A percentile compares a stretch with the other conserved stretches of the same genome.
These are phyloP conservation scores for Ataeniobius toweri DNA, from an alignment of 2,797 vertebrate species.

Conservation along the genomic window DNA sequence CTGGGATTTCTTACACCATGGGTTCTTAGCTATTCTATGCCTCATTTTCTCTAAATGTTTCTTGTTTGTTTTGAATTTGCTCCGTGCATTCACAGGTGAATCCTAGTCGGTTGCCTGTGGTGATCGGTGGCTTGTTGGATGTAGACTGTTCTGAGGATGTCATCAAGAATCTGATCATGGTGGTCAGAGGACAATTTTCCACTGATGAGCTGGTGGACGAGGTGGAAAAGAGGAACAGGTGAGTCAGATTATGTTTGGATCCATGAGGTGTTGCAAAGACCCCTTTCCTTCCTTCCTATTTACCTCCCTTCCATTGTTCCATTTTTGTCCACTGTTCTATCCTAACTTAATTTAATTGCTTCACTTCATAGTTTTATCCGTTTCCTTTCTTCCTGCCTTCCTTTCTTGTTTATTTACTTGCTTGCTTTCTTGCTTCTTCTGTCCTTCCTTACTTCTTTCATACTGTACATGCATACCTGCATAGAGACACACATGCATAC, in stretches of 20 bases:
- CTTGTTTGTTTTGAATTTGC: background rate
- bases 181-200: constrained; percentile 96
- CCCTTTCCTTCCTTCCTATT: background rate
- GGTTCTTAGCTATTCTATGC: background rate
- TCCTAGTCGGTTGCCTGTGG: constrained; percentile 95
- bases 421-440: background rate
- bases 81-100: constrained; percentile 84
- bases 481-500: no score
- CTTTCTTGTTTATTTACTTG: background rate
- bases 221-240: constrained; percentile 99
- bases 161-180: constrained; percentile 97
- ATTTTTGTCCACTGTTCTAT: background rate
- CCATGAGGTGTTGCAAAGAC: background rate
- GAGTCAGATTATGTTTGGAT: constrained; percentile 2
- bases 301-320: background rate
- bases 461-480: background rate
- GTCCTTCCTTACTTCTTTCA: background rate
- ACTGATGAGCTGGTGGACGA: constrained; percentile 98
- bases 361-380: background rate
- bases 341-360: background rate
- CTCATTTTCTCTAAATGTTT: background rate
- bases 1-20: fast-evolving
- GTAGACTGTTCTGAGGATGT: constrained; percentile 99
- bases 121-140: constrained; percentile 94
- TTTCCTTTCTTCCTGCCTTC: background rate